Base-by-base conservation (phyloP, 1,140 invertebrate species). In the Bombus polaris region DNA sequence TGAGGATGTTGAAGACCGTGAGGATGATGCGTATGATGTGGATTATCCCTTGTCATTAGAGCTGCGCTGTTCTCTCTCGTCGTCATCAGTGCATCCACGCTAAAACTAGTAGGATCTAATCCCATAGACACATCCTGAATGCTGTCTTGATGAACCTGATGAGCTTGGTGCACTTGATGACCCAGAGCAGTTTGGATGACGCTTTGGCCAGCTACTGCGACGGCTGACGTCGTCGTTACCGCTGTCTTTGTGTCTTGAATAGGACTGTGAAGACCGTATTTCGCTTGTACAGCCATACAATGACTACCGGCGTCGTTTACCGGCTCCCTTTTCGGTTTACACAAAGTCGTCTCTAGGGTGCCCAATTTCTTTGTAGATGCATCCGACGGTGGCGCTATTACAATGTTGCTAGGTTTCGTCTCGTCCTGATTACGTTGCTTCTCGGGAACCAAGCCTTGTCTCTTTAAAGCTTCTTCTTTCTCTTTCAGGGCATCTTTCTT, bases 401-500 rank as follows among this genome's bases (percentile, higher is more conserved):
- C 66, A 0, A 90, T 76, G n/a, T 37, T 65, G 32, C 32, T 82
- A 0, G 89, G 57, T 35, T 89, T 88, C 32, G 66, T 75, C 96
- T 92, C 91, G 94, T 96, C 65, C 87, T 92, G 47, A 93, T 91
- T 94, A 10, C 96, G 95, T 81, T 78, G 75, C 15, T 96, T 96
- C 22, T 96, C 96, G 81, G 95, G 94, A 44, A 95, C 91, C 66
- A 97, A 93, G 66, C 97, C 97, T 89, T 98, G 97, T 13, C 98
- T 96, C 92, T 98, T 98, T 32, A 98, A 86, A 0, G 97, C 97
- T 91, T 98, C 98, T 89, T 98, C 98, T 91, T 98, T 98, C 91
- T 98, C 98, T 88, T 97, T 97, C 37, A 98, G 91, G 0, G 97
- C 98, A 93, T 99, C 98, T 93, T 99, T 99, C 95, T 99, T 99